phyloP scores from a whole-genome alignment of 1,140 invertebrate genomes.

The Anoplolepis gracilipes region DNA sequence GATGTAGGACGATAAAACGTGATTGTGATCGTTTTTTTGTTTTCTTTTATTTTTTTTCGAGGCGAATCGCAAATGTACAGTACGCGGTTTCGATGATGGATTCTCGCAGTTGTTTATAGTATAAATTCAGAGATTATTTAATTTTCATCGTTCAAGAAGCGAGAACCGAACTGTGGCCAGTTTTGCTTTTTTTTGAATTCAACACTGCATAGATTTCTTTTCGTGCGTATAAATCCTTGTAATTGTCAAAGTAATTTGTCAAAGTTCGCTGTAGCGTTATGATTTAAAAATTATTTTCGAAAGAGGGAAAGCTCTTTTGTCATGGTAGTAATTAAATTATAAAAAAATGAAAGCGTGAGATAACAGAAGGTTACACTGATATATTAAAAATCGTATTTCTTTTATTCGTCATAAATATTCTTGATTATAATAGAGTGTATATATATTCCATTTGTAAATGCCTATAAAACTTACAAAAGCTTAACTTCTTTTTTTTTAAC shows the following conservation, averaged over 20 bases:
- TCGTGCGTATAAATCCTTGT: not conserved
- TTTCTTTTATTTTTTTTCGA: not conserved
- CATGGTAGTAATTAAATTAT: not conserved
- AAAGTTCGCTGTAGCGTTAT: not conserved
- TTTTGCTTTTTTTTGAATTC: constrained; percentile 33
- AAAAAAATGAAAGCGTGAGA: not conserved
- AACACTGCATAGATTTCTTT: not conserved
- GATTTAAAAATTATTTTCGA: not conserved
- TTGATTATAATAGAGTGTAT: not conserved
- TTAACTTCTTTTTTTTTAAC: constrained; percentile 1
- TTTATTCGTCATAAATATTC: not conserved
- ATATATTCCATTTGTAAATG: constrained; percentile 27
- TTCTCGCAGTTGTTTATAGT: constrained; percentile 46
- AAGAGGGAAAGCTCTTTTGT: not conserved
- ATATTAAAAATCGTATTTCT: constrained; percentile 12
- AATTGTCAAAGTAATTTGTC: not conserved
- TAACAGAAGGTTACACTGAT: not conserved
- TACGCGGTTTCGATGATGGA: constrained; percentile 66
- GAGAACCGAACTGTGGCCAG: not conserved
- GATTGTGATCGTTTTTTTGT: constrained; percentile 4
- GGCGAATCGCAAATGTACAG: constrained; percentile 66
- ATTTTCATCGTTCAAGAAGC: not conserved
- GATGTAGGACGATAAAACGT: not conserved
- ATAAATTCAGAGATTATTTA: not conserved
- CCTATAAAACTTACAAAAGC: not conserved